Evolutionary conservation across 2,888 invertebrate species (phyloP), one percentile per base, ranked within the genome.

Genomic region (Parelbella ahira): DNA sequence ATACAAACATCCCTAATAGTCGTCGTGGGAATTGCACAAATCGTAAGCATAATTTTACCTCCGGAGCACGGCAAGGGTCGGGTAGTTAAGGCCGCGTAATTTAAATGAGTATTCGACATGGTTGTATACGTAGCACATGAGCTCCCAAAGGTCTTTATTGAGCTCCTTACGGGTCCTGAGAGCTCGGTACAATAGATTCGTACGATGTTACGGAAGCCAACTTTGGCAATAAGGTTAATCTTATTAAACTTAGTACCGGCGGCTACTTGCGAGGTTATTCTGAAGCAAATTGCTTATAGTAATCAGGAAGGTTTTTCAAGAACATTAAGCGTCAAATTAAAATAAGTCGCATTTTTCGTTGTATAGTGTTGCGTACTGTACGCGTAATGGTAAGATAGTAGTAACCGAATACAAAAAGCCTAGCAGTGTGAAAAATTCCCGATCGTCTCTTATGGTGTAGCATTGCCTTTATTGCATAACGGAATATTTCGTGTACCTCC

Each of bases 141-240:
- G 42, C 33, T 33, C 41, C 33, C 33, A 11, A 33, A 15, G 23
- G 8, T 11, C 13, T 34, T 42, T 42, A 28, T 28, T 21, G 41
- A 42, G 42, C 42, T 42, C 23, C 42, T 42, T 28, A 19, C 29
- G 42, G 29, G 36, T 42, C 36, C 29, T 42, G 11, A 42, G 42
- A 42, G 36, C 24, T 34, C 28, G 21, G 34, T 42, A 34, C 34
- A 42, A 42, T 42, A 34, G 42, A 42, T 42, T 42, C 25, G 34
- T 34, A 42, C 21, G 11, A 34, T 19, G 34, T 34, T 15, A 28
- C 28, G 36, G 33, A 12, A 23, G 15, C 27, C 25, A 42, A 34
- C 41, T 42, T 34, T 13, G 29, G 29, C 42, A 42, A 42, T 42
- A 42, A 42, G 28, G 34, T 42, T 36, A 36, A 42, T 36, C 34